phyloP scores from a whole-genome alignment of 2,888 invertebrate species.

The Eubasilissa splendida region DNA sequence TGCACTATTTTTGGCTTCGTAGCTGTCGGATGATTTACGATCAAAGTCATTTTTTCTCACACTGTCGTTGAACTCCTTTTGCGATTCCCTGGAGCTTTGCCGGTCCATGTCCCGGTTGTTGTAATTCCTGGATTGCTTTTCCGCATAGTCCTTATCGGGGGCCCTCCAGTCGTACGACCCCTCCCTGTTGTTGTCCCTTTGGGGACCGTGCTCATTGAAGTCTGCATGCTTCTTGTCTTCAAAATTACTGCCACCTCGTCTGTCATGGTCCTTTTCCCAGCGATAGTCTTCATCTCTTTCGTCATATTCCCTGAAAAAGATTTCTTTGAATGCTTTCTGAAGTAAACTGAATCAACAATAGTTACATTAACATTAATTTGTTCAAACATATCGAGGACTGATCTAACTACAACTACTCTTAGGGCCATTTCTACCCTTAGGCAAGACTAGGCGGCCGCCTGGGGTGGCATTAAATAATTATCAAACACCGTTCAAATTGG shows the following conservation, averaged over 20 bases:
- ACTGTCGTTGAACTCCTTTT: conserved; percentile 71
- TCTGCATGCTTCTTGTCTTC: conserved; percentile 56
- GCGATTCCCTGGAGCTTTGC: conserved; percentile 71
- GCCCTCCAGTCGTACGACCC: conserved; percentile 58
- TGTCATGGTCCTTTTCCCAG: conserved; percentile 57
- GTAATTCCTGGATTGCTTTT: conserved; percentile 35
- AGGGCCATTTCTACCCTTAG: too few relatives aligned
- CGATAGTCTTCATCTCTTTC: conserved; percentile 55
- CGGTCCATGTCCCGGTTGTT: conserved; percentile 62
- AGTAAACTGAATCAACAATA: too few relatives aligned
- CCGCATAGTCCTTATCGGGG: conserved; percentile 53
- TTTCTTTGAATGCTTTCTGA: neutral
- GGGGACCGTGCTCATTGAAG: conserved; percentile 53
- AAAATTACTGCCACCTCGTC: conserved; percentile 55
- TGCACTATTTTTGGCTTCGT: conserved; percentile 67
- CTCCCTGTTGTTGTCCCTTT: conserved; percentile 51
- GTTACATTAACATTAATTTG: too few relatives aligned
- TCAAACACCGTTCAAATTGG: too few relatives aligned
- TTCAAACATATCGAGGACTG: too few relatives aligned
- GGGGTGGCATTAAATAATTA: too few relatives aligned
- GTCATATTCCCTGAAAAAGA: conserved; percentile 54
- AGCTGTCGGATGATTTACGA: conserved; percentile 66
- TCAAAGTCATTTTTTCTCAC: conserved; percentile 71
- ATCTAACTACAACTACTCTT: too few relatives aligned
- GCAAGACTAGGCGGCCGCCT: too few relatives aligned